These are phyloP conservation scores for Schizothorax lantsangensis DNA, from an alignment of 2,797 vertebrate genomes.

Conservation along the genomic window DNA sequence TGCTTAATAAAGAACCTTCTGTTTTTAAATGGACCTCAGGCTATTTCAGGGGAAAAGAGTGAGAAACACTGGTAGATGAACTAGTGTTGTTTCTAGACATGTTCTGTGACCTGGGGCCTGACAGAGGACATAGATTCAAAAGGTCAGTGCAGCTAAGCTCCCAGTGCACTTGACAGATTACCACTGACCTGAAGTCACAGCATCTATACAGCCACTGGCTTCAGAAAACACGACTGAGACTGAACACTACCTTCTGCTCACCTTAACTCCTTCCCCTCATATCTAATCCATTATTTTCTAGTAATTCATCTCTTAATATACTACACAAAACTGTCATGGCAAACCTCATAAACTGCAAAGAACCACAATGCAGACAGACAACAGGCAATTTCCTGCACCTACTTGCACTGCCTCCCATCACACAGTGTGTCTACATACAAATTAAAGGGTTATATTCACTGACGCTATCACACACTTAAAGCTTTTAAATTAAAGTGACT, in stretches of 20 bases:
- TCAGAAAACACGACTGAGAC: conserved; percentile 8
- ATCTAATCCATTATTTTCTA: background rate
- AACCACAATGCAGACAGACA: background rate
- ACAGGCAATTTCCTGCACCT: conserved; percentile 3
- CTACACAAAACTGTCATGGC: background rate
- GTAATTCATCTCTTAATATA: background rate
- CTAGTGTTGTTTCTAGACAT: background rate
- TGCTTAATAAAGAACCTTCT: conserved; percentile 8
- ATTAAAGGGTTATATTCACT: background rate
- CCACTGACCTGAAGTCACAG: conserved; percentile 14
- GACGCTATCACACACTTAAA: conserved; percentile 7
- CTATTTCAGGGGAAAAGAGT: background rate
- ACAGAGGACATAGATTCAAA: conserved; percentile 18
- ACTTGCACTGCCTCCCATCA: background rate
- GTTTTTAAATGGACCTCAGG: conserved; percentile 15
- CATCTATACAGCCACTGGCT: background rate
- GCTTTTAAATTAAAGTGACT: conserved; percentile 78
- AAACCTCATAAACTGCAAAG: conserved; percentile 15
- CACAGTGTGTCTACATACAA: background rate
- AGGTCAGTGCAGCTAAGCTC: conserved; percentile 27
- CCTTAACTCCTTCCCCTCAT: background rate
- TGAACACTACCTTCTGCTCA: background rate
- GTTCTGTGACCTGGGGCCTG: conserved; percentile 9
- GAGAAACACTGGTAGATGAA: background rate
- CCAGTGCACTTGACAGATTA: conserved; percentile 40